A percentile compares a stretch with the other conserved stretches of the same genome.
Conservation (phyloP, 2,113 vertebrate species). For the Varanus komodoensis region DNA sequence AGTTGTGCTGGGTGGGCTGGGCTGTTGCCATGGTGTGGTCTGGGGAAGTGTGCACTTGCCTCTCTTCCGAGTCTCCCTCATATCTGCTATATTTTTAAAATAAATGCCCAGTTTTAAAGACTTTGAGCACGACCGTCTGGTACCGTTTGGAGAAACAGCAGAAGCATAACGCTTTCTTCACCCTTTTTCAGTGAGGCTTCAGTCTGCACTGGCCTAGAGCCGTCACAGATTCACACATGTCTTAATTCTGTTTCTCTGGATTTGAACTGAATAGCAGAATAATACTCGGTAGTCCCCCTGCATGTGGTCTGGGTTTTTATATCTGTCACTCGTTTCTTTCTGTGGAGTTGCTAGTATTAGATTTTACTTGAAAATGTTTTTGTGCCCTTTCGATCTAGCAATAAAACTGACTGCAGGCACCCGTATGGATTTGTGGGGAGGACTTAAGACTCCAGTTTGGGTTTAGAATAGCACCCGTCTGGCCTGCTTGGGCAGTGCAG, state of each 20-base stretch:
- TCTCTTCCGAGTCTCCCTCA: neutral
- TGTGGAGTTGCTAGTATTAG: neutral
- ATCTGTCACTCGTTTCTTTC: neutral
- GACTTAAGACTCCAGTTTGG: neutral
- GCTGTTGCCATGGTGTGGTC: neutral
- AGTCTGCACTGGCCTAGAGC: conserved; percentile 39
- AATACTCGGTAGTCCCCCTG: neutral
- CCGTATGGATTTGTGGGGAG: neutral
- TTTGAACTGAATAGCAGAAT: conserved; percentile 19
- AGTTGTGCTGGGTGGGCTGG: neutral
- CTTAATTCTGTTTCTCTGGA: conserved; percentile 47
- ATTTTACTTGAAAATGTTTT: neutral
- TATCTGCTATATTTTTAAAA: conserved; percentile 28
- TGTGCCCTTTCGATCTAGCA: neutral
- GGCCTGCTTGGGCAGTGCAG: neutral
- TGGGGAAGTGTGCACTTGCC: neutral
- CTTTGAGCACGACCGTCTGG: conserved; percentile 26
- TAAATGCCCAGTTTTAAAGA: conserved; percentile 28
- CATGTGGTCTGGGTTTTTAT: neutral
- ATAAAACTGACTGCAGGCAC: neutral
- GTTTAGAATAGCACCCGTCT: neutral
- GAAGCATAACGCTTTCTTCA: conserved; percentile 3
- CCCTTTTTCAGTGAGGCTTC: neutral
- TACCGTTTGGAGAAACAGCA: conserved; percentile 27
- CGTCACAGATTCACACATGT: conserved; percentile 39